These are phyloP conservation scores for Accipiter virgatus DNA, from an alignment of 2,113 vertebrate species.

Conservation along the genomic window DNA sequence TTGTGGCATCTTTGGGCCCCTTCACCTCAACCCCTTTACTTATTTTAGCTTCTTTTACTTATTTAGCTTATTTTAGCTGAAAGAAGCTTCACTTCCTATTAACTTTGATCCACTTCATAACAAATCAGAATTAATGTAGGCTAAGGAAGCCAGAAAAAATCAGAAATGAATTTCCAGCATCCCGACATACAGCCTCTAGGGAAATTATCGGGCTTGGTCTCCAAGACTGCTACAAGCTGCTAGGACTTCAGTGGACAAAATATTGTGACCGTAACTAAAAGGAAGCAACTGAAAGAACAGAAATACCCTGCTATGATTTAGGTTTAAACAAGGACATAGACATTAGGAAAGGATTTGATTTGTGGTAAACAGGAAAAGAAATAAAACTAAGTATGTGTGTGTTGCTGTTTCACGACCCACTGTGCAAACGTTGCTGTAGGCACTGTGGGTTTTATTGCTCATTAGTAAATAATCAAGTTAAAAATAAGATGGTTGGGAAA, in stretches of 20 bases:
- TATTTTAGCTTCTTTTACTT: neutral
- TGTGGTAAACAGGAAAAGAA: constrained; percentile 28
- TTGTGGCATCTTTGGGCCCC: neutral
- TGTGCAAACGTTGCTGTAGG: constrained; percentile 51
- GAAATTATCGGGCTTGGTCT: neutral
- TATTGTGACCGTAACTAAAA: neutral
- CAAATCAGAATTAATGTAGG: constrained; percentile 52
- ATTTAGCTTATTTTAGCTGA: constrained; percentile 29
- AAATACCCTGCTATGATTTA: neutral
- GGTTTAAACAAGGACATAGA: constrained; percentile 44
- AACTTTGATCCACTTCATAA: constrained; percentile 50
- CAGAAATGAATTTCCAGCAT: constrained; percentile 34
- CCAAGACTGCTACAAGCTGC: constrained; percentile 6
- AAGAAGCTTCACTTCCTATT: constrained; percentile 64
- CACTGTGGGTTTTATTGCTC: constrained; percentile 63
- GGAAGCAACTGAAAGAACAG: neutral
- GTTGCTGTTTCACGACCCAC: constrained; percentile 47
- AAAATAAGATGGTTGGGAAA: constrained; percentile 69
- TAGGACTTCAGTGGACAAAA: neutral
- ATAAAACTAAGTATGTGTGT: constrained; percentile 26
- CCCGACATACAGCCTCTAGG: neutral
- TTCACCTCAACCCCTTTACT: constrained; percentile 19
- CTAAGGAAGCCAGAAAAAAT: constrained; percentile 52
- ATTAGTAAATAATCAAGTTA: constrained; percentile 76
- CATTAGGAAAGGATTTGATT: constrained; percentile 30